Evolutionary conservation across 2,888 invertebrate genomes (phyloP).

Genomic region (Acronicta alni): DNA sequence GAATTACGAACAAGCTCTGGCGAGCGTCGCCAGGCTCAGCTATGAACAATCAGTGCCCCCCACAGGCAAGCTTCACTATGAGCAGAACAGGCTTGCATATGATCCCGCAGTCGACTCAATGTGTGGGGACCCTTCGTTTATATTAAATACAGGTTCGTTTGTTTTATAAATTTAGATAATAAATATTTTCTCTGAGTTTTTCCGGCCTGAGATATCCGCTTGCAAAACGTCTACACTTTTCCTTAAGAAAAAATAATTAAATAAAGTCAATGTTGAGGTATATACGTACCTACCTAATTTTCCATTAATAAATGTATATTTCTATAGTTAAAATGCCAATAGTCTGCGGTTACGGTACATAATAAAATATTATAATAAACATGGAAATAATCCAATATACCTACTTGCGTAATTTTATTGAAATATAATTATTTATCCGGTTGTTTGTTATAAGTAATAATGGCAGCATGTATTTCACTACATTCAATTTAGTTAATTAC

Average conservation of each 20-base stretch:
- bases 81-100: constrained; percentile 79
- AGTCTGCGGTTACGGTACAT: constrained; percentile 36
- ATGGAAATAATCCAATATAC: constrained; percentile 11
- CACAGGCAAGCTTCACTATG: constrained; percentile 78
- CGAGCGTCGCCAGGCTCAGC: constrained; percentile 76
- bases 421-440: not conserved
- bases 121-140: constrained; percentile 77
- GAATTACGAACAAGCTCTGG: constrained; percentile 80
- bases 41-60: constrained; percentile 78
- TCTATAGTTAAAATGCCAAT: constrained; percentile 23
- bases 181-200: not conserved
- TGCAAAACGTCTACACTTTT: not conserved
- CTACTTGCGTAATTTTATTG: not conserved
- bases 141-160: constrained; percentile 77
- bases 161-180: too few species aligned
- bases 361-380: constrained; percentile 22
- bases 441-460: not conserved
- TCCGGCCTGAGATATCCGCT: not conserved
- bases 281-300: not conserved
- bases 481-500: too few species aligned
- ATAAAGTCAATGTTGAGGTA: not conserved
- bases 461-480: too few species aligned
- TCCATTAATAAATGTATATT: not conserved
- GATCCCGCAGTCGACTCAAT: constrained; percentile 78
- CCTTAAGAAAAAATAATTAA: not conserved